Base-by-base conservation (phyloP, 1,140 invertebrate species). In the Drosophila kohkoa region DNA sequence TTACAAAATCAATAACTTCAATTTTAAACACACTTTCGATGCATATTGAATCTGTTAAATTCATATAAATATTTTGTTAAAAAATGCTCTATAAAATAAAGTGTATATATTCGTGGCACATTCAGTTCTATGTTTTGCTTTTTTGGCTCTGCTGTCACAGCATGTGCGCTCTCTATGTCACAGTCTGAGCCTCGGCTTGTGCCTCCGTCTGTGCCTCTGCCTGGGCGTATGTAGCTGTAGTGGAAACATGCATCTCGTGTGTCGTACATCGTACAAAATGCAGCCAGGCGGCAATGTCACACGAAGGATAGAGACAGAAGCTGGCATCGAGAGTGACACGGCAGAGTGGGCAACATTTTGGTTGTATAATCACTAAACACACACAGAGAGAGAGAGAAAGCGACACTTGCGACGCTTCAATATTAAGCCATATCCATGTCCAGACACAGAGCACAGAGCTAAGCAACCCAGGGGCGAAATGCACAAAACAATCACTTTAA, bases 261-360 rank as follows among this genome's bases (percentile, higher is more conserved):
- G 20, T 25, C 20, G 20, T 72, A 81, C 81, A 81, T 82, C 20
- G 78, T 88, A 68, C 63, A 79, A 71, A 87, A 76, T 88, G 82
- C 82, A 87, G 82, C 82, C 82, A 87, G 75, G 82, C 83, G 82
- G 82, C 83, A 88, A 88, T 63, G 68, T 70, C 64, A 88, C 83
- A 88, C 38, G 32, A n/a, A 48, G 48, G 48, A 68, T 25, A 49
- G 55, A 55, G 51, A 57, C 38, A 46, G 63, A 32, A 30, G 11
- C 25, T n/a, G 20, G 11, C 20, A n/a, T n/a, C 28, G 13, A 8
- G 48, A 32, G n/a, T n/a, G n/a, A n/a, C n/a, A n/a, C n/a, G n/a
- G n/a, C n/a, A n/a, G n/a, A n/a, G 46, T 7, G 13, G 25, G 5
- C 30, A 35, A 69, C 52, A 64, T 63, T 51, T 58, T 64, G 72